Base-by-base conservation (phyloP, 1,140 invertebrate genomes). In the Heliconius hermathena region DNA sequence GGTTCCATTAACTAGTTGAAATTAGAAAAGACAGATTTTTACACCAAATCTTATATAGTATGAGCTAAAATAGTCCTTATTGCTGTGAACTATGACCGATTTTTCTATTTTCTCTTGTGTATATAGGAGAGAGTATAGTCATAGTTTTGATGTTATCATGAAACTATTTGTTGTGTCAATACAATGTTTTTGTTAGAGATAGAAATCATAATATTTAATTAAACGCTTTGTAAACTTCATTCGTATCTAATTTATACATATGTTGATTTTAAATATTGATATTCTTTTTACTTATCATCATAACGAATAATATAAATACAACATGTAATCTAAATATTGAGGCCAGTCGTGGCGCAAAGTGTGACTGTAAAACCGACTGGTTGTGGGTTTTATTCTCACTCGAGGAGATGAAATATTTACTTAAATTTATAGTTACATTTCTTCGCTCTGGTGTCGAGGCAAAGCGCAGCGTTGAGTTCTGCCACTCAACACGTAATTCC, bases 1-100 rank as follows among this genome's bases (percentile, higher is more conserved):
- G 86, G 83, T 81, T 83, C 82, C 83, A 82, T 78, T 82, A 80
- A 81, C 82, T 83, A 82, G 71, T 85, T 81, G 66, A 78, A 73
- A 74, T 75, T 81, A 74, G 80, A 81, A 74, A 78, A 77, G 76
- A 81, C 77, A 82, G 73, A 76, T 79, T 81, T 81, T 81, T 60
- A 81, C 13, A 54, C 41, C 20, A 75, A 71, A 38, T 80, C 57
- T 38, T 73, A 22, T 8, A 26, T 41, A 41, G 20, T 8, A 4
- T 66, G 26, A 16, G 60, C 26, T 66, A 75, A 75, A 57, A 75
- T 66, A 1, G 5, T 41, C 18, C 74, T 75, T 75, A 75, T 75
- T 29, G 11, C 13, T 26, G 60, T 29, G 26, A 16, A 5, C 1
- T 66, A 66, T 66, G 60, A 13, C 22, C 13, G 26, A 29, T 66